Base-by-base conservation (phyloP, 2,113 vertebrate genomes). In the Aythya baeri region DNA sequence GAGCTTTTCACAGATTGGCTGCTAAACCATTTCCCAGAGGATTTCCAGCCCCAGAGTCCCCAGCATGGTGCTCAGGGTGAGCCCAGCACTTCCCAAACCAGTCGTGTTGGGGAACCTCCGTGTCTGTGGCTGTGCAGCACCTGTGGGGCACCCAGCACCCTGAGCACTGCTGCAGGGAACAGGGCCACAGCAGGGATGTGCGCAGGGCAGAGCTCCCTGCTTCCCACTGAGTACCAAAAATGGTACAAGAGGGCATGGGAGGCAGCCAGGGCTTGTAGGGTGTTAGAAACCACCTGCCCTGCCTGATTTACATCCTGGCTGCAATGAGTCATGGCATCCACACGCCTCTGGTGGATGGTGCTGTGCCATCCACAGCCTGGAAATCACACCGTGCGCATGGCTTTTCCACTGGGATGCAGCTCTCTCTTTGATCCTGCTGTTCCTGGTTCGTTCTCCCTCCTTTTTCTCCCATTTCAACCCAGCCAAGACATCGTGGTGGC, bases 61-160 rank as follows among this genome's bases (percentile, higher is more conserved):
- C 38, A 49, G 17, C 0, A 0, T 5, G 2, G 10, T 72, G 12
- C 59, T 61, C 31, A 36, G 58, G 25, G 52, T 72, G 52, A 86
- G 58, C 29, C 29, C 65, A 77, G 52, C 29, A 32, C 29, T 58
- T 81, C 63, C n/a, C 41, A 89, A 86, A 61, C 2, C 50, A 66
- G 11, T 44, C 0, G 0, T 50, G 43, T 57, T 36, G 50, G 26
- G 26, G 16, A 32, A 1, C 15, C 31, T 17, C 11, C 8, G 9
- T 61, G 36, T 20, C 36, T 11, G 11, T 57, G 57, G 26, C 31
- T 43, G 8, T 34, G 46, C 0, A 1, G 34, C 27, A 21, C 34
- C 63, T 16, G 21, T 36, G 34, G 34, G 55, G 15, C 38, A 63
- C 31, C 25, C 54, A 44, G 46, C 62, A 38, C 41, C 41, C 54